A percentile compares a stretch with the other conserved stretches of the same genome.
These are phyloP conservation scores for Lepus timidus DNA, from an alignment of 2,113 vertebrate species.

Conservation along the genomic window DNA sequence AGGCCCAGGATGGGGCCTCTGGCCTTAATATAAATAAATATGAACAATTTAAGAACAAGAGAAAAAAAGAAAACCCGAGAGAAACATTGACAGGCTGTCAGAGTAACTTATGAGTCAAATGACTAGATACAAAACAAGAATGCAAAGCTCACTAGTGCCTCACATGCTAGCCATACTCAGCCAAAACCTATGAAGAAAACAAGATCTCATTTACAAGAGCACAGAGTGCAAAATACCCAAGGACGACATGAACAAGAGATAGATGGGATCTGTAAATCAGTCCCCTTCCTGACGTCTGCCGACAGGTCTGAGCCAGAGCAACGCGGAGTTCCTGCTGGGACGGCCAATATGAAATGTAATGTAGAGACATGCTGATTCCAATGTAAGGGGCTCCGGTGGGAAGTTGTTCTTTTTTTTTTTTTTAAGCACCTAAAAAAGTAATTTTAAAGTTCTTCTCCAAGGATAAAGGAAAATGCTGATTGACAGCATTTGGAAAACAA, in stretches of 20 bases:
- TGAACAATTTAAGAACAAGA: too few species aligned
- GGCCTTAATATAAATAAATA: too few species aligned
- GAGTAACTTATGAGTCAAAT: conserved; percentile 30
- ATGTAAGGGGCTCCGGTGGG: neutral
- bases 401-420: neutral
- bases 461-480: conserved; percentile 43
- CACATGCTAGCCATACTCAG: neutral
- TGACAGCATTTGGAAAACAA: neutral
- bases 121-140: conserved; percentile 14
- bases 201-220: neutral
- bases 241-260: neutral
- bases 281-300: neutral
- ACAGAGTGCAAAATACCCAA: neutral
- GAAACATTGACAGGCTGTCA: neutral
- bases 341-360: neutral
- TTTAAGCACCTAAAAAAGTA: conserved; percentile 1
- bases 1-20: too few species aligned
- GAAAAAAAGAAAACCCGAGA: neutral
- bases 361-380: neutral
- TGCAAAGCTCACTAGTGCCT: neutral
- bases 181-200: neutral
- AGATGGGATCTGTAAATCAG: neutral
- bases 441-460: conserved; percentile 61
- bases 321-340: neutral
- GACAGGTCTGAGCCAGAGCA: neutral